Conservation (phyloP, 2,888 invertebrate species). For the Drosophila vallismaia region DNA sequence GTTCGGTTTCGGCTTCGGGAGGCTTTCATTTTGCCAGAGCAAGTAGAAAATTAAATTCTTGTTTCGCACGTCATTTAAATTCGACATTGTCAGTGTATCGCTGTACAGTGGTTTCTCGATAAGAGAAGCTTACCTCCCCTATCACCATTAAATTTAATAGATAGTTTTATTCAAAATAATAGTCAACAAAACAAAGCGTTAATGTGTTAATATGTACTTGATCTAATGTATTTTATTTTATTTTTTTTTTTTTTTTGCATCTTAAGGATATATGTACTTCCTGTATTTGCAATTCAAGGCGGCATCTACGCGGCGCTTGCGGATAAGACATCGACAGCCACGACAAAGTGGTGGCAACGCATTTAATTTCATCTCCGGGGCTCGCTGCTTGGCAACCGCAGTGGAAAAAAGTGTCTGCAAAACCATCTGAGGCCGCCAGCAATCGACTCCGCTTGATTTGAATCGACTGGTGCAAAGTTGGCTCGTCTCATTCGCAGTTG, state of each 20-base stretch:
- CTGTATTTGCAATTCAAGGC: conserved; percentile 12
- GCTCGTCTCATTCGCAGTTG: conserved; percentile 39
- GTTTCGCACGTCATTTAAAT: conserved; percentile 82
- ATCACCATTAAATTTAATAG: not conserved
- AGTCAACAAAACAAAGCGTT: too few relatives aligned
- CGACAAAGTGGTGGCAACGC: conserved; percentile 58
- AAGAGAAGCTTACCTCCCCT: not conserved
- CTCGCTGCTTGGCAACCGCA: conserved; percentile 42
- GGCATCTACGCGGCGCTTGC: conserved; percentile 33
- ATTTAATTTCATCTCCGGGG: conserved; percentile 81
- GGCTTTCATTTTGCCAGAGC: conserved; percentile 28
- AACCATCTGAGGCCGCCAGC: conserved; percentile 20
- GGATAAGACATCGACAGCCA: conserved; percentile 59
- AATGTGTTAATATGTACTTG: not conserved
- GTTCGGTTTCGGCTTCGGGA: conserved; percentile 2
- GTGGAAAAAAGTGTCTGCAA: conserved; percentile 8
- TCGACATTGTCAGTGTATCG: conserved; percentile 68
- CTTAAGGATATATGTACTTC: not conserved
- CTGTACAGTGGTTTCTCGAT: not conserved
- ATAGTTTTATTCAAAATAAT: not conserved
- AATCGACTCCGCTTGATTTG: conserved; percentile 43
- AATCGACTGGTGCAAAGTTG: conserved; percentile 36
- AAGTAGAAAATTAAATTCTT: conserved; percentile 82
- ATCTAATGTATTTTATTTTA: not conserved
- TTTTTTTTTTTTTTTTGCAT: not conserved